Conservation (phyloP, 2,888 invertebrate species). For the Drosophila barbarae region DNA sequence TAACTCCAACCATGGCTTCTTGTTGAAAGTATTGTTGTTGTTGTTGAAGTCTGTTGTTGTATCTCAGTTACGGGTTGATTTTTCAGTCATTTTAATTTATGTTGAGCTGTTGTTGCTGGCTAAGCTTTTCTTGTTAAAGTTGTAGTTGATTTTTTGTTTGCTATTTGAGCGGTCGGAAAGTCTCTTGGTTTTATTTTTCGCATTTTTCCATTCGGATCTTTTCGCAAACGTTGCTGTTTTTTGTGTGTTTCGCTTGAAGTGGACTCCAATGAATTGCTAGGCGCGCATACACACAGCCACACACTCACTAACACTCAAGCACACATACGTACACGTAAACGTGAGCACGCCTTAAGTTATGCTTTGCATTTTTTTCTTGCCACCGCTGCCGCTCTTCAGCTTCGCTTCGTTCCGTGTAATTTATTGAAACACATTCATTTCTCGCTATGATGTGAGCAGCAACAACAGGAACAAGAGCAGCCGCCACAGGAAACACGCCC, state of each 20-base stretch:
- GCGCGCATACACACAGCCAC: conserved; percentile 20
- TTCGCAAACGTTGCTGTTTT: conserved; percentile 53
- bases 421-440: conserved; percentile 73
- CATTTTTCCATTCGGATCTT: conserved; percentile 36
- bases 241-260: conserved; percentile 37
- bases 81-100: conserved; percentile 4
- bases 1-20: conserved; percentile 40
- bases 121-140: conserved; percentile 12
- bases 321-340: conserved; percentile 16
- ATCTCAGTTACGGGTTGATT: not conserved
- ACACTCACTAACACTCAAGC: conserved; percentile 5
- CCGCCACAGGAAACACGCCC: conserved; percentile 38
- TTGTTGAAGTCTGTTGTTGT: conserved; percentile 12
- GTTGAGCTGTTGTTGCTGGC: conserved; percentile 10
- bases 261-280: conserved; percentile 56
- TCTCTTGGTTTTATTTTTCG: conserved; percentile 21
- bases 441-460: conserved; percentile 53
- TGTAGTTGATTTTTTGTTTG: conserved; percentile 28
- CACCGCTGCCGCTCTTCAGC: conserved; percentile 25
- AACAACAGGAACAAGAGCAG: conserved; percentile 32
- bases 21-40: conserved; percentile 10
- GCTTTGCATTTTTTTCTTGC: conserved; percentile 47
- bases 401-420: conserved; percentile 58
- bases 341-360: conserved; percentile 54
- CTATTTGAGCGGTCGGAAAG: conserved; percentile 44